Percentiles rank a stretch among this genome's conserved stretches.
phyloP scores from a whole-genome alignment of 2,888 invertebrate genomes.

The Xestobium rufovillosum region DNA sequence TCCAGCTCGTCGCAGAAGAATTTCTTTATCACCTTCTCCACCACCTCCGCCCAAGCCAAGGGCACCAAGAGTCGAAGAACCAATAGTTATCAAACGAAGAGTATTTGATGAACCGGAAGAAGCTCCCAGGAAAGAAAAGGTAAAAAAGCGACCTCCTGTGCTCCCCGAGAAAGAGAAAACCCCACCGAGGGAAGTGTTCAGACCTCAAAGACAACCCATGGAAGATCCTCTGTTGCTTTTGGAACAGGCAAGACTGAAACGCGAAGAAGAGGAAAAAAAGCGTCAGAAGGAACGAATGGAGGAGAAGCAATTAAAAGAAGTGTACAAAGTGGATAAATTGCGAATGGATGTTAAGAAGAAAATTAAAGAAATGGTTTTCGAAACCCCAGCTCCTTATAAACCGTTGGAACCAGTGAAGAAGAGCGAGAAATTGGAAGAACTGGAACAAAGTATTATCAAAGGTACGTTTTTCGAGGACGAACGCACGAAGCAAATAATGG shows the following conservation, averaged over 20 bases:
- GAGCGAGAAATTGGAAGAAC: slow-evolving; percentile 36
- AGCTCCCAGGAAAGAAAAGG: slow-evolving; percentile 31
- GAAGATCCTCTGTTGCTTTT: slow-evolving; percentile 34
- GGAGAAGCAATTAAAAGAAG: slow-evolving; percentile 36
- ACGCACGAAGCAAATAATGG: slow-evolving; percentile 37
- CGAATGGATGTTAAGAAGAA: slow-evolving; percentile 37
- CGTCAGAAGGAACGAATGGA: slow-evolving; percentile 34
- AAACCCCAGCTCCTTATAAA: slow-evolving; percentile 34
- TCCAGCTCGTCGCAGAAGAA: slow-evolving; percentile 8
- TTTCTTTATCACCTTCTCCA: slow-evolving; percentile 24
- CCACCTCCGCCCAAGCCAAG: slow-evolving; percentile 28
- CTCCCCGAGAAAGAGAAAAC: slow-evolving; percentile 18
- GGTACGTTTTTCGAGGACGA: slow-evolving; percentile 41
- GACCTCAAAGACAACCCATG: slow-evolving; percentile 28
- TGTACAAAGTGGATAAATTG: slow-evolving; percentile 35
- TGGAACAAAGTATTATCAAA: slow-evolving; percentile 37
- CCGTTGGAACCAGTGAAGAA: slow-evolving; percentile 39
- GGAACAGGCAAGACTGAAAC: slow-evolving; percentile 30
- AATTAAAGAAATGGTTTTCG: slow-evolving; percentile 34
- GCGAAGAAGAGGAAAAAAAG: slow-evolving; percentile 38
- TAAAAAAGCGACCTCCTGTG: slow-evolving; percentile 29
- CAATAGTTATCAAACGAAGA: slow-evolving; percentile 35
- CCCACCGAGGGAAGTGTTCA: slow-evolving; percentile 27
- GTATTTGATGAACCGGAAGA: slow-evolving; percentile 32
- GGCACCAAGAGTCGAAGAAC: slow-evolving; percentile 29